These are phyloP conservation scores for Parthenolecanium corni DNA, from an alignment of 2,888 invertebrate species.

Conservation along the genomic window DNA sequence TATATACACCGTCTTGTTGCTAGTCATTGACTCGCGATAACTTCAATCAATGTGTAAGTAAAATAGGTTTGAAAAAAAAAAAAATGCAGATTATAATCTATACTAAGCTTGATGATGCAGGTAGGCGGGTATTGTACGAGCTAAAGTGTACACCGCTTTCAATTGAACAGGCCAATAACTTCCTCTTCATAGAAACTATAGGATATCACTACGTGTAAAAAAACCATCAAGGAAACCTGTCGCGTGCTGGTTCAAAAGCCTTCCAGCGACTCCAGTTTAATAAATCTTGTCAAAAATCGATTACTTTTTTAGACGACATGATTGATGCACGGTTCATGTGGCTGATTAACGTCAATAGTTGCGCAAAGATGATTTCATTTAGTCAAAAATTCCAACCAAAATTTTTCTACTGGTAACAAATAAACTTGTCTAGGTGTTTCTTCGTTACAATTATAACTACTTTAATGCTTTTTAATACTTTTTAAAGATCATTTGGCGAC, in stretches of 20 bases:
- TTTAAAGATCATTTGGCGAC: no score
- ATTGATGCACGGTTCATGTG: slow-evolving; percentile 11
- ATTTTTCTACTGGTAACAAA: no score
- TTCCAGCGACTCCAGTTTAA: slow-evolving; percentile 8
- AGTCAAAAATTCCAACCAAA: background rate
- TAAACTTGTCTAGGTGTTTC: no score
- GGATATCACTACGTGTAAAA: background rate
- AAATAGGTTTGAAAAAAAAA: background rate
- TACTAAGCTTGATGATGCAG: background rate
- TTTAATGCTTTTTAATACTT: no score
- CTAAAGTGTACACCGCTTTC: background rate
- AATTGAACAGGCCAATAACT: slow-evolving; percentile 8
- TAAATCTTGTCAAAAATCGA: slow-evolving; percentile 25
- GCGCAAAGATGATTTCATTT: background rate
- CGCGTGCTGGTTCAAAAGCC: slow-evolving; percentile 20
- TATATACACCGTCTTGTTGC: no score
- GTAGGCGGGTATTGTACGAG: slow-evolving; percentile 5
- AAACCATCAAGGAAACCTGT: slow-evolving; percentile 10
- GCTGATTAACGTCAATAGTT: slow-evolving; percentile 13
- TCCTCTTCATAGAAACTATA: slow-evolving; percentile 1
- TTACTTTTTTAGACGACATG: slow-evolving; percentile 4
- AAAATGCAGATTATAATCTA: background rate
- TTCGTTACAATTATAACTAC: no score
- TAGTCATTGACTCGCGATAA: background rate
- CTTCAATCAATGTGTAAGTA: background rate